Percentiles rank a stretch among this genome's conserved stretches.
phyloP scores from a whole-genome alignment of 2,797 vertebrate genomes.

The Esox masquinongy region DNA sequence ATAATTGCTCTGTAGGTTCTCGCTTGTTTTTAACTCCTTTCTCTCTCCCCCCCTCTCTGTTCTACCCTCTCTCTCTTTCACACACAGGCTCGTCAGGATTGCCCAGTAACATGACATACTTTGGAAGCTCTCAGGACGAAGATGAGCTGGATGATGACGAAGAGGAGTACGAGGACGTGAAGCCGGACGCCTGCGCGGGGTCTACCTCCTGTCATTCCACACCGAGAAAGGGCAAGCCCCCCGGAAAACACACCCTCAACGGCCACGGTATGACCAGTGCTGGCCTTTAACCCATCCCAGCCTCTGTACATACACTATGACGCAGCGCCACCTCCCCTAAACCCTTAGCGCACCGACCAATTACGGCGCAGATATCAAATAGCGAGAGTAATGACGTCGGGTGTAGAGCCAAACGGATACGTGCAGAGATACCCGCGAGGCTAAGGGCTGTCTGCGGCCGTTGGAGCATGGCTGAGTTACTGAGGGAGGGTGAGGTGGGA shows the following conservation, averaged over 20 bases:
- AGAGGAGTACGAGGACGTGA: conserved; percentile 4
- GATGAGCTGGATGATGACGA: conserved; percentile 12
- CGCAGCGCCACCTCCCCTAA: background rate
- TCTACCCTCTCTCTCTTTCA: background rate
- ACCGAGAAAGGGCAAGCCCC: conserved; percentile 5
- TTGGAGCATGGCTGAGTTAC: background rate
- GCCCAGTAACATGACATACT: conserved; percentile 16
- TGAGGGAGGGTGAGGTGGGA: conserved; percentile 15
- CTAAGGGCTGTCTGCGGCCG: background rate
- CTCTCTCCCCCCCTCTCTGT: background rate
- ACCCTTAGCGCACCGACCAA: background rate
- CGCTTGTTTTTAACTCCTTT: background rate
- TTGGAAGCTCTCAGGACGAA: conserved; percentile 19
- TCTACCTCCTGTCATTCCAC: conserved; percentile 16
- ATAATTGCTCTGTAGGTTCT: background rate
- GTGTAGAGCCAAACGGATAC: background rate
- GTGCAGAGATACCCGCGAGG: background rate
- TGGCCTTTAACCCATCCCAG: conserved; percentile 18
- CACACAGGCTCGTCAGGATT: conserved; percentile 4
- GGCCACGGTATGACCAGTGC: conserved; percentile 19
- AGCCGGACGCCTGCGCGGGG: background rate
- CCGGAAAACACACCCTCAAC: conserved; percentile 22
- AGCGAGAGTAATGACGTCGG: background rate
- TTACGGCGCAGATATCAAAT: background rate
- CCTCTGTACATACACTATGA: conserved; percentile 33